These are phyloP conservation scores for Leucania comma DNA, from an alignment of 2,888 invertebrate genomes.

Conservation along the genomic window DNA sequence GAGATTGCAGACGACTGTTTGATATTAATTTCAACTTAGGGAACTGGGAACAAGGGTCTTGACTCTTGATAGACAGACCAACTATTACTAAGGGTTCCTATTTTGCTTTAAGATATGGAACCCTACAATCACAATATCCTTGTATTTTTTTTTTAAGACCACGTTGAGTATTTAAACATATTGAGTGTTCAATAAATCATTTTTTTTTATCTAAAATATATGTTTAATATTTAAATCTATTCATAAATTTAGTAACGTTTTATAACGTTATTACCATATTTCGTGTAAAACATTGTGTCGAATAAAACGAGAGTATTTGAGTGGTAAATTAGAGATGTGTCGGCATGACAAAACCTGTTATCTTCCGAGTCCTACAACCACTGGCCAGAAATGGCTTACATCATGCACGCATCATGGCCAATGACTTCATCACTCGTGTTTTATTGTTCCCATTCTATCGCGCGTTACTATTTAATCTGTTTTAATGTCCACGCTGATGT, in stretches of 20 bases:
- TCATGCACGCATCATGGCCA: conserved; percentile 65
- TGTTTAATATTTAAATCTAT: background rate
- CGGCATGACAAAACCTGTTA: conserved; percentile 56
- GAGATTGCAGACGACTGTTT: too few species aligned
- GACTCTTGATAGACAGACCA: too few species aligned
- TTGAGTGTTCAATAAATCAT: too few species aligned
- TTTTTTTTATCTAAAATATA: too few species aligned
- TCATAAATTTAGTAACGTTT: background rate
- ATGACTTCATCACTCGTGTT: conserved; percentile 70
- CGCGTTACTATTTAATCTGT: conserved; percentile 44
- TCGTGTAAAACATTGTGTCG: background rate
- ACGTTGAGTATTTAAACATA: too few species aligned
- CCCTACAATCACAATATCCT: too few species aligned
- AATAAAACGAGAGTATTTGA: conserved; percentile 12
- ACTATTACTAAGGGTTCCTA: too few species aligned
- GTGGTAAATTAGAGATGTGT: conserved; percentile 33
- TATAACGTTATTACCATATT: background rate
- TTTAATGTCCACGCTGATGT: conserved; percentile 21
- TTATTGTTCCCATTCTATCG: conserved; percentile 64
- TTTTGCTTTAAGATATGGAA: too few species aligned
- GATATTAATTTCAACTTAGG: too few species aligned
- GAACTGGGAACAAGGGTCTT: too few species aligned
- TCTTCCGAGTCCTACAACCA: conserved; percentile 35
- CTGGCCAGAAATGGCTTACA: conserved; percentile 64
- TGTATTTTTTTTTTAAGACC: too few species aligned